Base-by-base conservation (phyloP, 1,140 invertebrate species). In the Trachelipus rathkii region DNA sequence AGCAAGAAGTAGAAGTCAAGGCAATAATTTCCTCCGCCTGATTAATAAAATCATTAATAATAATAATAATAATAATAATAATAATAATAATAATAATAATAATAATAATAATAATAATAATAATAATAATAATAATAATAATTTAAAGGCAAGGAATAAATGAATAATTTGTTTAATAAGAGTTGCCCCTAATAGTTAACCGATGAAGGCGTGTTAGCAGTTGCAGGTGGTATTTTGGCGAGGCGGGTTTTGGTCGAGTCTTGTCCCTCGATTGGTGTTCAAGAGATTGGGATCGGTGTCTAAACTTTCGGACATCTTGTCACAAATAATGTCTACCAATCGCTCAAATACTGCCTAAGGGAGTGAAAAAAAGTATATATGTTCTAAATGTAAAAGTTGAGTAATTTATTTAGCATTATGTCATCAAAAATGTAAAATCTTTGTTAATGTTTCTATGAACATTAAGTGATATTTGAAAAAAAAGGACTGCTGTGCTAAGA, bases 241-340 rank as follows among this genome's bases (percentile, higher is more conserved):
- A 70, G 79, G 83, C 24, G 83, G 83, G 67, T 82, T 83, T 75
- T 96, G 94, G 43, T 93, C 94, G 72, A 97, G 89, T 77, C 93
- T 88, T 9, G 87, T 88, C 33, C 88, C 88, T 81, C 89, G 89
- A 43, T 89, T 89, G 5, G 92, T 91, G 72, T 91, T 92, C 84
- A 95, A 89, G 84, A 97, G 87, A 79, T 92, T 93, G 6, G 95
- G 95, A 87, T 97, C 95, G 33, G 94, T 94, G 85, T 98, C 96
- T 82, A 98, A 87, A 82, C 94, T 97, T 87, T 99, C 97, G 44
- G 96, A 98, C 97, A 99, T 99, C 89, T 99, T 99, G 89, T 99
- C 97, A 87, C 97, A 99, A 81, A 99, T 99, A 84, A 99, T 99
- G 85, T 99, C 97, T 69, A 99, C 98, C 83, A 99, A 87, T 77